Evolutionary conservation across 92 coral and sea anemone species (phyloP), one percentile per base, ranked within the genome.

Genomic region (Zoanthus solanderi): DNA sequence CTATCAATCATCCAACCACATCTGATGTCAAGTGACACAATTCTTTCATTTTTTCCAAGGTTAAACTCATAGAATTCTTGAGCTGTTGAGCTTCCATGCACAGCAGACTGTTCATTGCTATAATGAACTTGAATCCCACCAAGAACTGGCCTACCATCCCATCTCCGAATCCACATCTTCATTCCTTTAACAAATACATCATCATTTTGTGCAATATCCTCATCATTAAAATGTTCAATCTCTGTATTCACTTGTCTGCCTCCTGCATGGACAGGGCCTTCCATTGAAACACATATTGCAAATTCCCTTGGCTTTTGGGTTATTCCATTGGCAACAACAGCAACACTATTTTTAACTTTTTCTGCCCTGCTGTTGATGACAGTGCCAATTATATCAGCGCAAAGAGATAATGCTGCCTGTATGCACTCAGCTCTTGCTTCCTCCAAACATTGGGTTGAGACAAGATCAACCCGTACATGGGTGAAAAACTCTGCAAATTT

Each of bases 91-190:
- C 92, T 87, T 15, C 96, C 98, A 93, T 92, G 91, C 93, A 87
- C 88, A 37, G 48, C 65, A 6, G 89, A 56, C 53, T 68, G 71
- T 14, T 91, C 93, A 84, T 90, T 91, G 57, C 89, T 93, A 83
- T 94, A 96, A 68, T 74, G 87, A 32, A 93, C 87, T 82, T 92
- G 91, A 6, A 96, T 72, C 30, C 98, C 98, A 31, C 98, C 98
- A 57, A 96, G 83, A 14, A 96, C 98, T 68, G 94, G 91, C 67
- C 89, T 87, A 11, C 96, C 95, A 86, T 95, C 96, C 98, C 98
- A 96, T 10, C 75, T 78, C 12, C 98, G 94, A 46, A 95, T 93
- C 98, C 98, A 94, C 7, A 96, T 60, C 83, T 96, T 92, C 96
- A 96, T 96, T 9, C 98, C 98, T 29, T 90, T 88, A 7, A 96